Conservation (phyloP, 2,113 vertebrate genomes). For the Hoplias malabaricus region DNA sequence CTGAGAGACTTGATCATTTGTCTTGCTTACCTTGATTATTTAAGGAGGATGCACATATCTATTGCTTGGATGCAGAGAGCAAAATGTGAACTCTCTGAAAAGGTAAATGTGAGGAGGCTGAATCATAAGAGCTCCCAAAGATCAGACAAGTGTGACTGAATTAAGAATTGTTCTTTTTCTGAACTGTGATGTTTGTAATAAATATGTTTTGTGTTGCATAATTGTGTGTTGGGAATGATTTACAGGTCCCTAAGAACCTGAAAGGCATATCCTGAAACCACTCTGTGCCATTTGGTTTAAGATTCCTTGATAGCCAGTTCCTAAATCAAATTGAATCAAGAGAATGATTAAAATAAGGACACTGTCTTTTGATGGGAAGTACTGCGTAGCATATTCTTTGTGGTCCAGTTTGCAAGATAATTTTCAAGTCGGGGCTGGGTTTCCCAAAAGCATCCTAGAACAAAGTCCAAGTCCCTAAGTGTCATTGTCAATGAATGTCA, state of each 20-base stretch:
- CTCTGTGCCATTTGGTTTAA: too few relatives aligned
- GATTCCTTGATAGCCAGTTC: too few relatives aligned
- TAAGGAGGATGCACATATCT: constrained; percentile 19
- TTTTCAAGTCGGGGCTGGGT: too few relatives aligned
- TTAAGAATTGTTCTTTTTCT: constrained; percentile 67
- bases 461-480: too few relatives aligned
- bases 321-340: too few relatives aligned
- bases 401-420: too few relatives aligned
- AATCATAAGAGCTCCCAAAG: constrained; percentile 78
- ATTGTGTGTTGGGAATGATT: background rate
- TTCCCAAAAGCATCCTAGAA: too few relatives aligned
- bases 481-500: too few relatives aligned
- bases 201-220: constrained; percentile 64
- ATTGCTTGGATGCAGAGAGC: background rate
- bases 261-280: background rate
- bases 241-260: background rate
- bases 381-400: too few relatives aligned
- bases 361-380: too few relatives aligned
- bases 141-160: constrained; percentile 72
- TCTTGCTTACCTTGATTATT: constrained; percentile 6
- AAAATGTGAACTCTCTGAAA: constrained; percentile 25
- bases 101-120: constrained; percentile 65
- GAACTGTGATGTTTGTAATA: constrained; percentile 79
- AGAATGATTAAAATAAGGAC: too few relatives aligned
- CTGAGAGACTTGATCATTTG: constrained; percentile 8